Evolutionary conservation across 2,888 invertebrate species (phyloP), one percentile per base, ranked within the genome.

Genomic region (Oegoconia quadripuncta): DNA sequence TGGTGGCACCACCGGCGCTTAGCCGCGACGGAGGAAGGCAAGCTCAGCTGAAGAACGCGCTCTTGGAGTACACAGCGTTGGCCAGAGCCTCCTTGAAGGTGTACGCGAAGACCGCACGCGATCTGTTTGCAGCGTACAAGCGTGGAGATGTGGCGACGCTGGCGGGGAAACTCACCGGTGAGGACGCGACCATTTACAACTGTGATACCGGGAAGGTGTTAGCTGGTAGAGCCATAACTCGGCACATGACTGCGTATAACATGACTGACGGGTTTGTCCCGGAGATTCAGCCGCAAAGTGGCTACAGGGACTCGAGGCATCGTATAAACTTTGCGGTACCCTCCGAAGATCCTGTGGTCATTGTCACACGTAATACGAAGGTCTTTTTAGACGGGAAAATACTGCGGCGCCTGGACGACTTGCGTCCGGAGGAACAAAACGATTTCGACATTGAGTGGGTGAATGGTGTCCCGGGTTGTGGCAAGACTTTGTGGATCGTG

Each of bases 391-490:
- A 31, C 18, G 11, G 8, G 6, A 17, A 5, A 25, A n/a, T 25
- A 25, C 3, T 11, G 9, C 3, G n/a, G n/a, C 3, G 25, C 7
- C 25, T n/a, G 25, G 25, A 25, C 25, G 20, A 20, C 4, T 20
- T 20, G 5, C 20, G 20, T 6, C 20, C 8, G 20, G 20, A n/a
- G n/a, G n/a, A n/a, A n/a, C n/a, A n/a, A n/a, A n/a, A n/a, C n/a
- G 20, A 20, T 29, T 31, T 31, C 11, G 11, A 31, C 7, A 18
- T 39, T 5, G 20, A 26, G 8, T 47, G 41, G 43, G 27, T 39
- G 1, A 44, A 41, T 4, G 41, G 46, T 5, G 41, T 46, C 1
- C 46, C 46, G 1, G 41, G 46, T 5, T 41, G 43, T 12, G 41
- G 43, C 2, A 44, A 46, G 20, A 39, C 46, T 1, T 43, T 37